Base-by-base conservation (phyloP, 2,797 vertebrate genomes). In the Chiloscyllium punctatum region DNA sequence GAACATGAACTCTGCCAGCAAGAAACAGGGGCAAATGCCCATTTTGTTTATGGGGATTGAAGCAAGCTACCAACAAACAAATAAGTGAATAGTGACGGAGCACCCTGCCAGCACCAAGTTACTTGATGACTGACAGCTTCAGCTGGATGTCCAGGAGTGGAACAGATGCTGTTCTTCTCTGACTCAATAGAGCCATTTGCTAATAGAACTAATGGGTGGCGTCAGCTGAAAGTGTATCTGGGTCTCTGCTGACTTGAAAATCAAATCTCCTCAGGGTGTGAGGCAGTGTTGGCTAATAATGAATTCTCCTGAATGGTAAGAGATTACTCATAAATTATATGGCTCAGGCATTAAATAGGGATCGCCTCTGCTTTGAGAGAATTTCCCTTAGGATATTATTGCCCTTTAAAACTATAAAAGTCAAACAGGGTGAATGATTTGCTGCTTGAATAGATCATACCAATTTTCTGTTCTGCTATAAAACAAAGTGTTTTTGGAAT, bases 81-180 rank as follows among this genome's bases (percentile, higher is more conserved):
- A 37, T 69, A 68, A 68, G 66, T 68, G n/a, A 92, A 42, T 25
- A 92, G n/a, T 92, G 90, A 30, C n/a, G 42, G 90, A 25, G 90
- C 33, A 68, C 90, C 25, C 25, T 68, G 33, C 62, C 90, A 92
- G 88, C n/a, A 92, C 57, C 30, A n/a, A 90, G 42, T 48, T 84
- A 84, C 23, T 48, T 84, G 37, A 48, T 48, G 82, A 84, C 42
- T 84, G 82, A 92, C 90, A 37, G 90, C 37, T 69, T 92, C 62
- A 21, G 62, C 62, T 69, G n/a, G 23, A 68, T 69, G n/a, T 92
- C 62, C 90, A 68, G n/a, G 90, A 92, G 90, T 92, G 66, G 62
- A 92, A 92, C 90, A 92, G 90, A 92, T 92, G 90, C 90, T 92
- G 62, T 68, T 92, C 66, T 42, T 7, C 66, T 92, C 11, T 92